Base-by-base conservation (phyloP, 2,888 invertebrate genomes). In the Eudasyphora cyanicolor region DNA sequence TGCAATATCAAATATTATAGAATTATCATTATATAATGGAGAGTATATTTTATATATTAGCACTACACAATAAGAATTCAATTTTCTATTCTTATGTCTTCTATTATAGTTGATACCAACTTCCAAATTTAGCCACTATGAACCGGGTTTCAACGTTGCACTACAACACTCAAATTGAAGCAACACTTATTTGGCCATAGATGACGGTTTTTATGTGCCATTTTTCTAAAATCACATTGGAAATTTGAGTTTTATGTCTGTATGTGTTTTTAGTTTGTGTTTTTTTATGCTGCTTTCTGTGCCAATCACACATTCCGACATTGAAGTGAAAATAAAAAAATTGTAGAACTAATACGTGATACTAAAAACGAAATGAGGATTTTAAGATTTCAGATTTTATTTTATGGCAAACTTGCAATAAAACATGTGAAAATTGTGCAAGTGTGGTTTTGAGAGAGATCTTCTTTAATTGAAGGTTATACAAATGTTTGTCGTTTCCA, bases 151-250 rank as follows among this genome's bases (percentile, higher is more conserved):
- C n/a, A n/a, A 4, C 32, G 8, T 4, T 32, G 8, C 17, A 17
- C 49, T 57, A 57, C 14, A 29, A 49, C 35, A 64, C 29, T 21
- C 57, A 73, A 24, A 32, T n/a, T 32, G 17, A 45, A 42, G 24
- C 67, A 67, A 24, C 67, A 42, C 42, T 67, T 67, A 76, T 74
- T 77, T 77, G 60, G 67, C 74, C 77, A 77, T 70, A 45, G 35
- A 42, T 70, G 62, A 21, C 70, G 69, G 74, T 38, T 75, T 82
- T 71, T 79, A 79, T 79, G 64, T 71, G 29, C 19, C 64, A 82
- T 54, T 75, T 82, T 78, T 62, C 42, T 67, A 70, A 82, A 82
- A 82, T 75, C 62, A 82, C 74, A 78, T 75, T 51, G 64, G 32
- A 42, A 75, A 75, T 64, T 42, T 69, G 3, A 51, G 27, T 8